A percentile compares a stretch with the other conserved stretches of the same genome.
Evolutionary conservation across 1,140 invertebrate species (phyloP).

Genomic region (Pogonomyrmex californicus): DNA sequence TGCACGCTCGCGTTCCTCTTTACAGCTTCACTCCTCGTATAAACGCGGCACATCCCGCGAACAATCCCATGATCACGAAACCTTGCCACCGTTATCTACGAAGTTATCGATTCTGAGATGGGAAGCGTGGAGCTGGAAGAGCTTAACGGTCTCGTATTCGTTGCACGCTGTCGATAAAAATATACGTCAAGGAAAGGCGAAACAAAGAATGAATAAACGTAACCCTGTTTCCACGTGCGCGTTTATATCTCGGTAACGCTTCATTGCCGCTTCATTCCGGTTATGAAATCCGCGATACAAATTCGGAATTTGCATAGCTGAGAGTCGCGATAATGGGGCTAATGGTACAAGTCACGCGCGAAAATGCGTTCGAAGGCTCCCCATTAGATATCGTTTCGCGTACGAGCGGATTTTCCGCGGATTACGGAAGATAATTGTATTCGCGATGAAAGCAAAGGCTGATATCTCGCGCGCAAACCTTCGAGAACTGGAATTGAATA

Average conservation of each 20-base stretch:
- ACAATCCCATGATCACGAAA: slow-evolving; percentile 21
- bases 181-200: not conserved
- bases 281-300: not conserved
- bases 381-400: not conserved
- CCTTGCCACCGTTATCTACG: slow-evolving; percentile 20
- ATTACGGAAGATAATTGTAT: slow-evolving; percentile 32
- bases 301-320: not conserved
- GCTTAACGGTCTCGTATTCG: slow-evolving; percentile 35
- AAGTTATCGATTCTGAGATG: slow-evolving; percentile 52
- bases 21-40: slow-evolving; percentile 24
- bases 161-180: slow-evolving; percentile 31
- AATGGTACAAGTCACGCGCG: not conserved
- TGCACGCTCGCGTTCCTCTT: slow-evolving; percentile 13
- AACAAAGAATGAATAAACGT: slow-evolving; percentile 17
- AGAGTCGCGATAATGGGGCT: slow-evolving; percentile 1
- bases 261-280: not conserved
- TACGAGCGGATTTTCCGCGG: not conserved
- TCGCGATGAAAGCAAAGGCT: not conserved
- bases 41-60: slow-evolving; percentile 34
- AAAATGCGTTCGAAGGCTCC: not conserved
- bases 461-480: not conserved
- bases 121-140: slow-evolving; percentile 45
- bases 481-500: slow-evolving; percentile 8
- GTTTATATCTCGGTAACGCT: not conserved
- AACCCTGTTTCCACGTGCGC: slow-evolving; percentile 9